Evolutionary conservation across 2,797 vertebrate genomes (phyloP), one percentile per base, ranked within the genome.

Genomic region (Monodelphis domestica): DNA sequence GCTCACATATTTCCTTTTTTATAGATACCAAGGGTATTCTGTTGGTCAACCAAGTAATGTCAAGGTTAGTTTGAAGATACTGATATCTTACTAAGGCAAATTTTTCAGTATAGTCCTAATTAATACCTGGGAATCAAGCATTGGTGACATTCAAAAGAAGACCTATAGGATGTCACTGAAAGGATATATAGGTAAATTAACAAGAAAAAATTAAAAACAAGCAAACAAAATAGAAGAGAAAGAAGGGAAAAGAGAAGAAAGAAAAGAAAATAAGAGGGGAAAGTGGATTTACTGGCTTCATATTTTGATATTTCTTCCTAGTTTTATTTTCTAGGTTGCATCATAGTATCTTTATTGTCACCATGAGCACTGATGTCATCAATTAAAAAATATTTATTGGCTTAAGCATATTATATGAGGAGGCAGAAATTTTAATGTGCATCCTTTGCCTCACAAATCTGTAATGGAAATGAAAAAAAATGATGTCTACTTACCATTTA

Each of bases 31-130:
- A 50, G 59, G 54, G 53, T 89, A 78, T 70, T 91, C 24, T 93
- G 57, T 51, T 88, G 24, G 59, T 94, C 51, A 54, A 88, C 59
- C 90, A 89, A 94, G 89, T 52, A 88, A 95, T 93, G 50, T 90
- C 38, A 92, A 87, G 87, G 38, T 96, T 59, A 91, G 51, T 29
- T 24, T 33, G 38, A 93, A 93, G 52, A 89, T 90, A 84, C 15
- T 87, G 45, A 88, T 92, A 88, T 93, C 33, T 90, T 89, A 15
- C 38, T 21, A 70, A 89, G 84, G 57, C 14, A 57, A 26, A 88
- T 10, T 91, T 17, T 87, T 53, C 38, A 55, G 7, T 55, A 88
- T 87, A 96, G 54, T 33, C 17, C 4, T 57, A 63, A 91, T 50
- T 57, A 84, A 91, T 50, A 28, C 3, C 89, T 24, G 70, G 88